Percentiles rank a stretch among this genome's conserved stretches.
phyloP scores from a whole-genome alignment of 2,888 invertebrate genomes.

The Hemicrepidius hirtus region DNA sequence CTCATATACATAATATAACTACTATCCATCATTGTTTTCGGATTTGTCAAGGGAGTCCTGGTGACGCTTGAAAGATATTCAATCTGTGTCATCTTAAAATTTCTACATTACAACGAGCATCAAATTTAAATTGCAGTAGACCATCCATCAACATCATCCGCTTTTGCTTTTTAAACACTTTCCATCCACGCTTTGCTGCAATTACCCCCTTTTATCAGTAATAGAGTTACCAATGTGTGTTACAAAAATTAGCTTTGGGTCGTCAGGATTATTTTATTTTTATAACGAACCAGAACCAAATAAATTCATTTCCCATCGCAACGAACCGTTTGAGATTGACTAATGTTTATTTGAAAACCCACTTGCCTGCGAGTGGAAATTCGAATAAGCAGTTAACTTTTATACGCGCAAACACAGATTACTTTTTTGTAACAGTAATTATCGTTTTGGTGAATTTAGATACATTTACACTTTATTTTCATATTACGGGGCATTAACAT shows the following conservation, averaged over 20 bases:
- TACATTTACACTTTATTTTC: too few species aligned
- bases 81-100: neutral
- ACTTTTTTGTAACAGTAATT: too few species aligned
- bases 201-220: neutral
- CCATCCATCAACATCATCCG: neutral
- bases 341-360: constrained; percentile 7
- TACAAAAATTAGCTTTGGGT: constrained; percentile 1
- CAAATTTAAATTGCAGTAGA: too few species aligned
- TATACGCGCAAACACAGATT: too few species aligned
- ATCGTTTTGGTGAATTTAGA: too few species aligned
- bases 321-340: neutral
- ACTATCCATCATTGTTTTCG: constrained; percentile 9
- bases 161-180: neutral
- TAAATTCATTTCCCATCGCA: constrained; percentile 5
- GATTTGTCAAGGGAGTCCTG: neutral
- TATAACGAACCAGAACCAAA: constrained; percentile 9
- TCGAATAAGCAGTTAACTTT: too few species aligned
- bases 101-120: neutral
- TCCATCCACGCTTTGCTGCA: too few species aligned
- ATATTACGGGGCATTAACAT: too few species aligned
- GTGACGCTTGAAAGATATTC: neutral
- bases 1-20: too few species aligned
- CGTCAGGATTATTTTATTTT: neutral
- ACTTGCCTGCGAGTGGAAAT: neutral
- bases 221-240: neutral